These are phyloP conservation scores for Chrysina gloriosa DNA, from an alignment of 2,888 invertebrate genomes.

Conservation along the genomic window DNA sequence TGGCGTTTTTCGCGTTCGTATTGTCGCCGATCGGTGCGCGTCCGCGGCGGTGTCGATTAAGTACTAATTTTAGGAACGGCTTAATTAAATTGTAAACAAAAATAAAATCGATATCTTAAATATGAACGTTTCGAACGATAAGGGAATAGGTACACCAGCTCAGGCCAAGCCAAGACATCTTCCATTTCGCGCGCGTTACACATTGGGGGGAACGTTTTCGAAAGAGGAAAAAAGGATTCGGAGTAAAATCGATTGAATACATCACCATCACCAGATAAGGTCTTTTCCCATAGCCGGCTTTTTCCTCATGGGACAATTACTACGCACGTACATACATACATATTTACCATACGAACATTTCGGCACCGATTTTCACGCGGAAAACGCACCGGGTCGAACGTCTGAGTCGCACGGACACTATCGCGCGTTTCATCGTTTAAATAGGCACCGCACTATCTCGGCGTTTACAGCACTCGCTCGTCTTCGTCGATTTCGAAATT, in stretches of 20 bases:
- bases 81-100: conserved; percentile 32
- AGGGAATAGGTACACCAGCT: conserved; percentile 6
- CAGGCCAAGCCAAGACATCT: too few relatives aligned
- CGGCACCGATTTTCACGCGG: background rate
- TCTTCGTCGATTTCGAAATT: conserved; percentile 61
- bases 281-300: conserved; percentile 19
- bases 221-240: background rate
- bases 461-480: conserved; percentile 27
- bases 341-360: conserved; percentile 33
- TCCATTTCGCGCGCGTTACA: background rate
- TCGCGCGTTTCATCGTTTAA: conserved; percentile 22
- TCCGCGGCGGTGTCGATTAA: background rate
- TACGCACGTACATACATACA: conserved; percentile 18
- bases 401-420: background rate
- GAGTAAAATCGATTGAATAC: conserved; percentile 7
- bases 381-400: conserved; percentile 7
- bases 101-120: conserved; percentile 32
- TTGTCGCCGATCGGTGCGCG: background rate
- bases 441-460: conserved; percentile 39
- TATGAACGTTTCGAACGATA: conserved; percentile 1
- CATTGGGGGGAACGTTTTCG: too few relatives aligned
- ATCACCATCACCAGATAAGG: conserved; percentile 6
- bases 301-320: background rate
- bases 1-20: background rate
- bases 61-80: conserved; percentile 1